phyloP scores from a whole-genome alignment of 2,888 invertebrate genomes.

The Pseudococcus viburni region DNA sequence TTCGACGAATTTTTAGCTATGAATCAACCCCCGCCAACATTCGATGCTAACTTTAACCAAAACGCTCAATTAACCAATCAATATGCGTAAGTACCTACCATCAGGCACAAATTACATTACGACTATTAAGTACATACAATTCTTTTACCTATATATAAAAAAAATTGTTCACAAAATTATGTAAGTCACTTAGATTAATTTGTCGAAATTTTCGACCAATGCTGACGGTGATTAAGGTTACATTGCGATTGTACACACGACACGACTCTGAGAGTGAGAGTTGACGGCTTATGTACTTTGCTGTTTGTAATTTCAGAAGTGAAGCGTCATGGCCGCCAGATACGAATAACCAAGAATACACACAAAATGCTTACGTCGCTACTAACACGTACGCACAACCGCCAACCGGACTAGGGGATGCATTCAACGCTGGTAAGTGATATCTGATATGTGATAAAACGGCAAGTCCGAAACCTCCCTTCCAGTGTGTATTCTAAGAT shows the following conservation, averaged over 20 bases:
- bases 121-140: no score
- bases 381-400: background rate
- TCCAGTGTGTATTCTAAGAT: no score
- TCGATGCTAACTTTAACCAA: background rate
- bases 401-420: background rate
- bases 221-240: no score
- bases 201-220: no score
- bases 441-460: no score
- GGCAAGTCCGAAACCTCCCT: no score
- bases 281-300: background rate
- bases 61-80: background rate
- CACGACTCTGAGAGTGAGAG: no score
- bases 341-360: background rate
- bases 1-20: slow-evolving; percentile 65
- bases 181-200: no score
- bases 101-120: no score
- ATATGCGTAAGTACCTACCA: background rate
- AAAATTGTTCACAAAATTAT: no score
- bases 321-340: slow-evolving; percentile 9
- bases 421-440: slow-evolving; percentile 29
- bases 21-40: slow-evolving; percentile 35
- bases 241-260: no score
- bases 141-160: no score
- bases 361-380: background rate
- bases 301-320: background rate